Evolutionary conservation across 2,888 invertebrate species (phyloP).

Genomic region (Lasioglossum morio): DNA sequence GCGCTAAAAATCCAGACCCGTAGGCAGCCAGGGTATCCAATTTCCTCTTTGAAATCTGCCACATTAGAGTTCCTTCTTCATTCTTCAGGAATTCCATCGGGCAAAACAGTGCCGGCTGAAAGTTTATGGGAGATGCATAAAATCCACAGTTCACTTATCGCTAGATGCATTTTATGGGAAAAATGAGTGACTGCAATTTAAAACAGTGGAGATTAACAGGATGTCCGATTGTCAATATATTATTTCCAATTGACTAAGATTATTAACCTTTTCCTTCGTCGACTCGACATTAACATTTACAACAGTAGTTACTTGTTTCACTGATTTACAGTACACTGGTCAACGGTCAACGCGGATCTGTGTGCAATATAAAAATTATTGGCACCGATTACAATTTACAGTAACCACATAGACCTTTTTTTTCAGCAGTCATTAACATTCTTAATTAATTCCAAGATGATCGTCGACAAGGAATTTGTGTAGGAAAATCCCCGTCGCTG

Average conservation of each 20-base stretch:
- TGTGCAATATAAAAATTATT: not conserved
- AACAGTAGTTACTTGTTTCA: not conserved
- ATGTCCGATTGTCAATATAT: too few species aligned
- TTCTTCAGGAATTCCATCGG: not conserved
- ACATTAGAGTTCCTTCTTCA: not conserved
- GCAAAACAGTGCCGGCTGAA: not conserved
- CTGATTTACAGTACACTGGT: not conserved
- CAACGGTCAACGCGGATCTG: not conserved
- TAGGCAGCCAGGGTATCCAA: slow-evolving; percentile 5
- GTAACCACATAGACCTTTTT: too few species aligned
- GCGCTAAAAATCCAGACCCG: not conserved
- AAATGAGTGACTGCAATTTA: not conserved
- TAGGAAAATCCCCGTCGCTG: not conserved
- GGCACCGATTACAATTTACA: too few species aligned
- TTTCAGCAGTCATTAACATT: too few species aligned
- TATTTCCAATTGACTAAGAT: not conserved
- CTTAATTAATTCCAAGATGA: too few species aligned
- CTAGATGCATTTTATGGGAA: not conserved
- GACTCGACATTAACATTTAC: not conserved
- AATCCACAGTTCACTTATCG: not conserved
- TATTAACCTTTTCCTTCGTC: not conserved
- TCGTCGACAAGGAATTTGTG: not conserved
- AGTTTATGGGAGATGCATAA: not conserved
- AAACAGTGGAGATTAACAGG: too few species aligned
- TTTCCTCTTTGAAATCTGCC: not conserved